Evolutionary conservation across 2,888 invertebrate species (phyloP).

Genomic region (Rhingia rostrata): DNA sequence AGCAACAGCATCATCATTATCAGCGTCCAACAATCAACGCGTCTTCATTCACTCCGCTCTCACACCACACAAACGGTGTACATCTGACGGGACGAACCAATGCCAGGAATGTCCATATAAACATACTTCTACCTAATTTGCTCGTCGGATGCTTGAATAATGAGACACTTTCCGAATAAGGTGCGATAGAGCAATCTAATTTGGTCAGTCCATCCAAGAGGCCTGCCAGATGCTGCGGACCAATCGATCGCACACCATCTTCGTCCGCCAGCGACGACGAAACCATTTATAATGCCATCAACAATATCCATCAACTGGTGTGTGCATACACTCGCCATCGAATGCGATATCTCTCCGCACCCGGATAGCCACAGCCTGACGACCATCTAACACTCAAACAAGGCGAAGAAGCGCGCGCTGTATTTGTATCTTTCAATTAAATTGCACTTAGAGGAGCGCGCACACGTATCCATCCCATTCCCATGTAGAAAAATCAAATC

Average conservation of each 20-base stretch:
- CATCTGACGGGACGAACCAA: slow-evolving; percentile 43
- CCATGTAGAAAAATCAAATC: too few relatives aligned
- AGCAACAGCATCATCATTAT: slow-evolving; percentile 61
- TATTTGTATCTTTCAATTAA: slow-evolving; percentile 70
- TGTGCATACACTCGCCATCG: slow-evolving; percentile 6
- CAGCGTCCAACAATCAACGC: slow-evolving; percentile 65
- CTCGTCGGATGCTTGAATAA: slow-evolving; percentile 74
- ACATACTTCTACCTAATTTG: slow-evolving; percentile 74
- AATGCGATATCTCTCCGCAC: not conserved
- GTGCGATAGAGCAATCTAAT: slow-evolving; percentile 72
- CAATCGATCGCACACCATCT: slow-evolving; percentile 74
- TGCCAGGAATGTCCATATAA: slow-evolving; percentile 72
- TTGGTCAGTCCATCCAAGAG: slow-evolving; percentile 52
- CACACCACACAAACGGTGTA: slow-evolving; percentile 1
- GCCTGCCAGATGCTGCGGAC: slow-evolving; percentile 39
- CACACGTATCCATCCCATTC: slow-evolving; percentile 21
- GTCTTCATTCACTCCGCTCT: slow-evolving; percentile 54
- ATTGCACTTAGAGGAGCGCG: slow-evolving; percentile 59
- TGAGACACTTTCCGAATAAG: slow-evolving; percentile 74
- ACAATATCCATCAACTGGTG: slow-evolving; percentile 67
- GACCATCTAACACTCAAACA: slow-evolving; percentile 61
- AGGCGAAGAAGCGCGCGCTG: slow-evolving; percentile 59
- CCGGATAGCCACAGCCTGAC: slow-evolving; percentile 22
- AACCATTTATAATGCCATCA: slow-evolving; percentile 74
- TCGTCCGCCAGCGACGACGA: slow-evolving; percentile 46